phyloP scores from a whole-genome alignment of 2,888 invertebrate species.

The Cosmia trapezina region DNA sequence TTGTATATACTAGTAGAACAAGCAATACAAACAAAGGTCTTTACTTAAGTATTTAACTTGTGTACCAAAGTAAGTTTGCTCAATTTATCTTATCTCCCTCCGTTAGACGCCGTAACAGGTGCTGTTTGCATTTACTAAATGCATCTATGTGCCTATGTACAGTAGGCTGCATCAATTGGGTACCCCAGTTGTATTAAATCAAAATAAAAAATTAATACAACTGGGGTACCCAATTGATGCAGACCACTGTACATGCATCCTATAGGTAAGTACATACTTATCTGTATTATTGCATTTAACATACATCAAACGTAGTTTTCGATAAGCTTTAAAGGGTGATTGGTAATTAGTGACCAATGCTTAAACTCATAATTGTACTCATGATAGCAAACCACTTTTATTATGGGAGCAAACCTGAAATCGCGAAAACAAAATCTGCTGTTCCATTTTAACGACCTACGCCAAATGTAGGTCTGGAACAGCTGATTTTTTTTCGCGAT shows the following conservation, averaged over 20 bases:
- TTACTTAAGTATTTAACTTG: constrained; percentile 46
- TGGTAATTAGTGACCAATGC: background rate
- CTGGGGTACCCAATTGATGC: too few species aligned
- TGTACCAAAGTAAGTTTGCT: constrained; percentile 43
- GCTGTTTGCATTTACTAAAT: constrained; percentile 33
- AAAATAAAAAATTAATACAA: too few species aligned
- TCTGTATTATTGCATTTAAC: background rate
- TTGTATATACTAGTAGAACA: constrained; percentile 11
- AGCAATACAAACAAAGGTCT: constrained; percentile 25
- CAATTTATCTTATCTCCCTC: constrained; percentile 52
- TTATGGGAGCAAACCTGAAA: too few species aligned
- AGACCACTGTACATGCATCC: too few species aligned
- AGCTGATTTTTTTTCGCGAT: too few species aligned
- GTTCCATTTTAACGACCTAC: too few species aligned
- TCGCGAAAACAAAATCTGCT: too few species aligned
- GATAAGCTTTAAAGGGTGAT: background rate
- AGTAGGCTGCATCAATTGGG: too few species aligned
- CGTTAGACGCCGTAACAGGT: constrained; percentile 5
- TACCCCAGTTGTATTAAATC: too few species aligned
- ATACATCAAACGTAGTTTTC: background rate
- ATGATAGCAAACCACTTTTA: too few species aligned
- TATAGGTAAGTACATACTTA: background rate
- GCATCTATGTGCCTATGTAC: constrained; percentile 6
- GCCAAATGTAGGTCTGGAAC: too few species aligned
- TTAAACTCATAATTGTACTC: too few species aligned